These are phyloP conservation scores for Ophonus ardosiacus DNA, from an alignment of 2,888 invertebrate species.

Conservation along the genomic window DNA sequence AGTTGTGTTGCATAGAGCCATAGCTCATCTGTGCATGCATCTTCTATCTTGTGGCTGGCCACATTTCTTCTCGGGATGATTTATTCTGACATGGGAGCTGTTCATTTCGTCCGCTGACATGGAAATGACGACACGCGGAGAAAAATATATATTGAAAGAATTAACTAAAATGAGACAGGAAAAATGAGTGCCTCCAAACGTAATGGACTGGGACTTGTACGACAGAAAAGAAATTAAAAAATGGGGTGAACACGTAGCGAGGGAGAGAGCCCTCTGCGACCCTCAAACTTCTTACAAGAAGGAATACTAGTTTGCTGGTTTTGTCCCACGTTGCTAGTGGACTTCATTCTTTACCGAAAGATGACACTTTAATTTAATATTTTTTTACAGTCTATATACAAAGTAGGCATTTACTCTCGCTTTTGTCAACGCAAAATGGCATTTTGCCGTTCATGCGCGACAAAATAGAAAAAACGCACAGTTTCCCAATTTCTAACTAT, in stretches of 20 bases:
- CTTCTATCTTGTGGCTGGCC: neutral
- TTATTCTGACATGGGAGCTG: constrained; percentile 63
- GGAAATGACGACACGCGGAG: constrained; percentile 68
- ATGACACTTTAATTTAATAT: too few species aligned
- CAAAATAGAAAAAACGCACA: too few species aligned
- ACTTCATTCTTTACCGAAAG: too few species aligned
- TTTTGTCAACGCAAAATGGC: too few species aligned
- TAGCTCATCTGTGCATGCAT: constrained; percentile 19
- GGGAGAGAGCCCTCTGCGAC: constrained; percentile 22
- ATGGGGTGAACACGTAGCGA: constrained; percentile 61
- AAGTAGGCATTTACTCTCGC: too few species aligned
- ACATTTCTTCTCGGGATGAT: constrained; percentile 55
- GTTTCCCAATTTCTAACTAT: too few species aligned
- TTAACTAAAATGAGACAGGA: constrained; percentile 73
- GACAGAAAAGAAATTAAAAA: constrained; percentile 73
- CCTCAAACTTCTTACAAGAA: constrained; percentile 41
- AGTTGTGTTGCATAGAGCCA: constrained; percentile 1
- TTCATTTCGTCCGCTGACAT: constrained; percentile 65
- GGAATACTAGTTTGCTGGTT: too few species aligned
- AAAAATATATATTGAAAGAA: constrained; percentile 73
- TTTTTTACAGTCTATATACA: too few species aligned
- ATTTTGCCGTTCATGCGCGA: too few species aligned
- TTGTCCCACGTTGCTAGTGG: too few species aligned
- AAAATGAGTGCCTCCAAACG: constrained; percentile 71
- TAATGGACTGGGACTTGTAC: constrained; percentile 70